phyloP scores from a whole-genome alignment of 2,888 invertebrate genomes.

The Amphipyra tragopoginis region DNA sequence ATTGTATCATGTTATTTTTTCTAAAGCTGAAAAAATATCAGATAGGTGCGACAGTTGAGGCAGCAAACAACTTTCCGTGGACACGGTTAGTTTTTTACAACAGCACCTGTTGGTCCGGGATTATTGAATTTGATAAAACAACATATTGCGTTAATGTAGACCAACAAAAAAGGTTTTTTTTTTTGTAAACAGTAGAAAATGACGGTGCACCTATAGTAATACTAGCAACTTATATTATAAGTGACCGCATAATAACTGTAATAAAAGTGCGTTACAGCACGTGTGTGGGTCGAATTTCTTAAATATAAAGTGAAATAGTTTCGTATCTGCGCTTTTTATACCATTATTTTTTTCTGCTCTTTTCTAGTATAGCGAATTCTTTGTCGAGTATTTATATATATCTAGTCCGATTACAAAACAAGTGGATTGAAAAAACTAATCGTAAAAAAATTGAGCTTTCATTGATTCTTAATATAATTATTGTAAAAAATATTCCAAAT shows the following conservation, averaged over 20 bases:
- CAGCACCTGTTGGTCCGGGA: slow-evolving; percentile 81
- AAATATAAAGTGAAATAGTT: slow-evolving; percentile 9
- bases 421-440: no score
- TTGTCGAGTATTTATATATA: neutral
- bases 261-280: slow-evolving; percentile 37
- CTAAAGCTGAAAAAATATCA: slow-evolving; percentile 72
- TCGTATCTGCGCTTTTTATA: neutral
- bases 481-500: slow-evolving; percentile 25
- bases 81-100: slow-evolving; percentile 79
- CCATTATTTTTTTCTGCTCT: neutral
- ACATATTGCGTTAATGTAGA: slow-evolving; percentile 69
- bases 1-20: slow-evolving; percentile 69
- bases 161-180: slow-evolving; percentile 58
- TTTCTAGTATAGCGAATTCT: neutral
- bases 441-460: no score
- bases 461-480: neutral
- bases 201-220: slow-evolving; percentile 33
- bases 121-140: slow-evolving; percentile 79
- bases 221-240: slow-evolving; percentile 36
- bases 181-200: slow-evolving; percentile 55
- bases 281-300: slow-evolving; percentile 6
- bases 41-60: slow-evolving; percentile 86
- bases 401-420: no score
- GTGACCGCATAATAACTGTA: slow-evolving; percentile 37
- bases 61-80: slow-evolving; percentile 80